A percentile compares a stretch with the other conserved stretches of the same genome.
Evolutionary conservation across 2,113 vertebrate genomes (phyloP).

Genomic region (Corythaixoides concolor): DNA sequence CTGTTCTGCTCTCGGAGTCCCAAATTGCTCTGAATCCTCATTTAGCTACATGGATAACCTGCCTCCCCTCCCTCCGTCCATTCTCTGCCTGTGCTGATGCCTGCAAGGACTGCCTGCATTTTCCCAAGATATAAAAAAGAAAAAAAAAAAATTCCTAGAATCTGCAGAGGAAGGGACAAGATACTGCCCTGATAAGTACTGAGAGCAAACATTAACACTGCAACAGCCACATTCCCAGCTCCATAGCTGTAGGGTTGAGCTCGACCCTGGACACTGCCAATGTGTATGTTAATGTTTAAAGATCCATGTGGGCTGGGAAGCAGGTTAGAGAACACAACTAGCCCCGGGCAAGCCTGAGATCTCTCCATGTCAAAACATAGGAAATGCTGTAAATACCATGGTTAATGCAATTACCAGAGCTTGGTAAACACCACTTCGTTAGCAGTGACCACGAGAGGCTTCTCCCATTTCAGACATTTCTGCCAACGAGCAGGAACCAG

Average conservation of each 20-base stretch:
- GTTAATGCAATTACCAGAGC: slow-evolving; percentile 40
- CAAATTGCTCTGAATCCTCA: not conserved
- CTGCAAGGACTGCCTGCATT: not conserved
- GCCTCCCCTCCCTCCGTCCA: not conserved
- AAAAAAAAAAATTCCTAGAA: not conserved
- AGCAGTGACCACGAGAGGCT: not conserved
- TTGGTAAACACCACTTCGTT: not conserved
- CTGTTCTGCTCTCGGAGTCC: not conserved
- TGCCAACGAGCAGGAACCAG: slow-evolving; percentile 15
- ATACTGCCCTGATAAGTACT: not conserved
- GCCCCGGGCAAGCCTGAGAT: not conserved
- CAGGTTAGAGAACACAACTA: not conserved
- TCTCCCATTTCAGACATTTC: not conserved
- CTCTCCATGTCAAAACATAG: slow-evolving; percentile 32
- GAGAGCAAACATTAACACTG: not conserved
- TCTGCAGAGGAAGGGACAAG: not conserved
- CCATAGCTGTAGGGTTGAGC: not conserved
- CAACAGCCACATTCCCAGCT: not conserved
- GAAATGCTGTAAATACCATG: slow-evolving; percentile 35
- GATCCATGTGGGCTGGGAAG: not conserved
- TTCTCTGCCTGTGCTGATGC: not conserved
- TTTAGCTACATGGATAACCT: not conserved
- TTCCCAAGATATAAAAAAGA: not conserved
- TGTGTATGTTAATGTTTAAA: not conserved
- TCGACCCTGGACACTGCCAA: accelerated